Evolutionary conservation across 1,140 invertebrate genomes (phyloP), one percentile per base, ranked within the genome.

Genomic region (Cotesia glomerata): DNA sequence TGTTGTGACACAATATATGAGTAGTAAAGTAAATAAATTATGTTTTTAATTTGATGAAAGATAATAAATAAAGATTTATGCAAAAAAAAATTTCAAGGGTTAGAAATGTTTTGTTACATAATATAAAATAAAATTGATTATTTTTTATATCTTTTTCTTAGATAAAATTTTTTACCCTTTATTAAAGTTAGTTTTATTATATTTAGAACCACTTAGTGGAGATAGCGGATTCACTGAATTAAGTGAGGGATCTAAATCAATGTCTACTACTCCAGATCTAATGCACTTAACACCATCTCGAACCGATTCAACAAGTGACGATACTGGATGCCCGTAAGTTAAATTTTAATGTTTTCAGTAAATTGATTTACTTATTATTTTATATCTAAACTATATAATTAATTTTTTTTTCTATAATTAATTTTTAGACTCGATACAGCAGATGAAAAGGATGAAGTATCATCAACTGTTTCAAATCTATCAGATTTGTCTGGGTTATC

Each of bases 401-500:
- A 61, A 64, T 58, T 64, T n/a, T 35, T 61, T 11, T 49, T 49
- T n/a, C 4, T 11, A 1, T 51, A 2, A 7, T 14, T 7, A 7
- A 45, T 9, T 5, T 82, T 71, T 13, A 87, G 86, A 69, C 75
- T 84, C 32, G 86, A 87, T 45, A 86, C 84, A 8, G 80, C 82
- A 16, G 89, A 90, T 74, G 87, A 89, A 54, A 91, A 91, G 61
- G 89, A 91, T 79, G 89, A 91, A 65, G 89, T 91, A 71, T 90
- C 89, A 4, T 90, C 90, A 2, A 91, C 91, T 1, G 89, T 91
- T 39, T 93, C 91, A 80, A 90, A 93, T 79, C 84, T 93, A 13
- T 94, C 93, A n/a, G 90, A 91, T 73, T 81, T 91, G 65, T 90
- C 90, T 77, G 90, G 90, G 2, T 77, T 92, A 3, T 91, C 91